phyloP scores from a whole-genome alignment of 2,113 vertebrate species.

The Peucedramus taeniatus region DNA sequence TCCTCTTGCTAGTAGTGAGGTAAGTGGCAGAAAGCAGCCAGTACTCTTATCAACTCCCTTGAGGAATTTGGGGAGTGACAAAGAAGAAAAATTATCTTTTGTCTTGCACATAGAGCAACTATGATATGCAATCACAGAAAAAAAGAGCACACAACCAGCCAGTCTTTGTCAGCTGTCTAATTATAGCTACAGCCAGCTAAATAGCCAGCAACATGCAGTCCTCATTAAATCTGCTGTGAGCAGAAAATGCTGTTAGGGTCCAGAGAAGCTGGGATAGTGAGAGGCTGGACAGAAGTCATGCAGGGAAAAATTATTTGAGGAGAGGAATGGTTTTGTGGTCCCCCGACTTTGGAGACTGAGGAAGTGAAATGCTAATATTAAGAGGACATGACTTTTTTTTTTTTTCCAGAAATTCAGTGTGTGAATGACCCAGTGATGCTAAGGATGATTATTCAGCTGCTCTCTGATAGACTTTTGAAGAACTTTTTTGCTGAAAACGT shows the following conservation, averaged over 20 bases:
- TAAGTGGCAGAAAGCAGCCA: constrained; percentile 51
- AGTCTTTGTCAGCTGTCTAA: constrained; percentile 43
- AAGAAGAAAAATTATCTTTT: constrained; percentile 45
- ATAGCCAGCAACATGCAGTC: constrained; percentile 1
- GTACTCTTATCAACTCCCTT: constrained; percentile 29
- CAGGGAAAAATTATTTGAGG: neutral
- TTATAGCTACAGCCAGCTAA: constrained; percentile 25
- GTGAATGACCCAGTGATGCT: neutral
- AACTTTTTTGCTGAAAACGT: neutral
- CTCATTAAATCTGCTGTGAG: neutral
- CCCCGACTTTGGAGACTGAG: neutral
- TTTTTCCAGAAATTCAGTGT: neutral
- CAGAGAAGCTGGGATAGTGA: neutral
- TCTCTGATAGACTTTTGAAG: neutral
- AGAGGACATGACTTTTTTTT: neutral
- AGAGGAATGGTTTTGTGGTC: neutral
- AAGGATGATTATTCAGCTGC: neutral
- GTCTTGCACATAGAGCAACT: neutral
- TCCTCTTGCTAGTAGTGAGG: constrained; percentile 31
- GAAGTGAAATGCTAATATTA: neutral
- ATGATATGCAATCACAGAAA: constrained; percentile 15
- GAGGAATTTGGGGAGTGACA: constrained; percentile 18
- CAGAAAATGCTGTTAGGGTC: neutral
- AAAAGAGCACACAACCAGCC: neutral
- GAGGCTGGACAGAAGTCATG: neutral